Percentiles rank a stretch among this genome's conserved stretches.
Evolutionary conservation across 2,113 vertebrate species (phyloP).

Genomic region (Periophthalmus modestus): DNA sequence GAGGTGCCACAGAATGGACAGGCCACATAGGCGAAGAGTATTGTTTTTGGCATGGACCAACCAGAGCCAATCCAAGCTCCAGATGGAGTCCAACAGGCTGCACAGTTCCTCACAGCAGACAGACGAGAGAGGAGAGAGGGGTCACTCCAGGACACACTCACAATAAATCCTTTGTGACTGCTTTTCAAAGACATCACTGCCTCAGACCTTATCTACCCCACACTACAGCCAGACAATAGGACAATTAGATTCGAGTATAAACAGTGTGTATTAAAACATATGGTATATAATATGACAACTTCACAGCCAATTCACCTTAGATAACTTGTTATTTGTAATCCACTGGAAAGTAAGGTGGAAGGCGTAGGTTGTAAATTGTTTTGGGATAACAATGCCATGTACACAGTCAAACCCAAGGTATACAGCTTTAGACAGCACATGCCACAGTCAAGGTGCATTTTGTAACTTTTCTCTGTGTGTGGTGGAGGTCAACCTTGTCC

Average conservation of each 20-base stretch:
- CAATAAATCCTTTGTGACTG: slow-evolving; percentile 62
- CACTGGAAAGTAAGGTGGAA: neutral
- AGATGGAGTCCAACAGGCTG: slow-evolving; percentile 68
- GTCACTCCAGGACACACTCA: slow-evolving; percentile 64
- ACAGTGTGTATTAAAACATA: slow-evolving; percentile 9
- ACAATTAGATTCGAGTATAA: slow-evolving; percentile 31
- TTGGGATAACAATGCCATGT: neutral
- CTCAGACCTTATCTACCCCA: slow-evolving; percentile 35
- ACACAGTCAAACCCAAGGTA: neutral
- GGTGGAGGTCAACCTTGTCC: too few species aligned
- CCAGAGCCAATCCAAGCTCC: slow-evolving; percentile 57
- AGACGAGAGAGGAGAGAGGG: slow-evolving; percentile 36
- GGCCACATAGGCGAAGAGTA: slow-evolving; percentile 58
- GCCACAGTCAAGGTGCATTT: too few species aligned
- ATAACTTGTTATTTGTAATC: neutral
- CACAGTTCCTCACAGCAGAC: slow-evolving; percentile 54
- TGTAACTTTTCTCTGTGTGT: neutral
- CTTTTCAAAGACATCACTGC: slow-evolving; percentile 48
- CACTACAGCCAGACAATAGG: slow-evolving; percentile 27
- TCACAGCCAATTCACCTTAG: neutral
- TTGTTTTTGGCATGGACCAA: slow-evolving; percentile 64
- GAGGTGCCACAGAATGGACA: slow-evolving; percentile 45
- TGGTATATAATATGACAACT: neutral
- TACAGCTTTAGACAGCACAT: too few species aligned
- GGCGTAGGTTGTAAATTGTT: neutral